Conservation (phyloP, 2,797 vertebrate species). For the Margarornis squamiger region DNA sequence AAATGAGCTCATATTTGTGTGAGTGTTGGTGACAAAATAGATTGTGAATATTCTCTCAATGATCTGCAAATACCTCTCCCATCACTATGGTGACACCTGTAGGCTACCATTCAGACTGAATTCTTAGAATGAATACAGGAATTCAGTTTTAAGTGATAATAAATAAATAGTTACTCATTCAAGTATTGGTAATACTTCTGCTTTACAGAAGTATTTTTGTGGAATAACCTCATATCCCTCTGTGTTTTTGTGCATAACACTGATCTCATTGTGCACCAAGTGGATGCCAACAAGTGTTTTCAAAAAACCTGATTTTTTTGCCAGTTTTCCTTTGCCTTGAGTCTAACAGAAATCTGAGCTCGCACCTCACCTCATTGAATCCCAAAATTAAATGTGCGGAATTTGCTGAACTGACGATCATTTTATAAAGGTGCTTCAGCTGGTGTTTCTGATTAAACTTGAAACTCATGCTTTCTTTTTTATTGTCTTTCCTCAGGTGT, state of each 20-base stretch:
- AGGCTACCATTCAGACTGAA: background rate
- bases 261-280: background rate
- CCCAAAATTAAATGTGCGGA: background rate
- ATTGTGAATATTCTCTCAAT: background rate
- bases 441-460: background rate
- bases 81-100: background rate
- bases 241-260: background rate
- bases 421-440: background rate
- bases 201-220: background rate
- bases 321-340: background rate
- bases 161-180: background rate
- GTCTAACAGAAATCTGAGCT: background rate
- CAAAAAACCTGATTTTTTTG: background rate
- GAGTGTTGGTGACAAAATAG: background rate
- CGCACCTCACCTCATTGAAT: background rate
- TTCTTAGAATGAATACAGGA: background rate
- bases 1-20: background rate
- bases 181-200: background rate
- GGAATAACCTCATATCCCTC: background rate
- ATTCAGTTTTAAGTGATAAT: background rate
- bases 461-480: slow-evolving; percentile 18
- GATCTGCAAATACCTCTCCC: background rate
- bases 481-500: slow-evolving; percentile 79
- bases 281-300: background rate
- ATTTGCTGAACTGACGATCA: background rate